Conservation (phyloP, 2,797 vertebrate genomes). For the Gymnoscopelus microlampas region DNA sequence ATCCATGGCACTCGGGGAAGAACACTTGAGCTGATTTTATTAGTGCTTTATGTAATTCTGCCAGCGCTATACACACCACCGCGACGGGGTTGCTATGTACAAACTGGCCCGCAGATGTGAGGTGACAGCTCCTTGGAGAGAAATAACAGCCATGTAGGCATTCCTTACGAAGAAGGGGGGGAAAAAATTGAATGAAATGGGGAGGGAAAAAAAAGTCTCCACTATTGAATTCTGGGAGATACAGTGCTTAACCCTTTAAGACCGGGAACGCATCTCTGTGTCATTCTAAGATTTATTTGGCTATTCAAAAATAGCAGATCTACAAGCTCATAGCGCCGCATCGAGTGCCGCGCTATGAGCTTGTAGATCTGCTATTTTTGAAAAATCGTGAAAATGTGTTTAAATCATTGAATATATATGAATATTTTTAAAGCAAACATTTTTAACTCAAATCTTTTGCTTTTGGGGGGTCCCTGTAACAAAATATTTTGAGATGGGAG, state of each 20-base stretch:
- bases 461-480: no score
- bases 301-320: no score
- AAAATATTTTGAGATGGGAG: no score
- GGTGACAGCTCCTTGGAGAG: constrained; percentile 86
- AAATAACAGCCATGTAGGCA: constrained; percentile 81
- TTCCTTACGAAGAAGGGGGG: constrained; percentile 70
- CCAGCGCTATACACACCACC: constrained; percentile 81
- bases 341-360: no score
- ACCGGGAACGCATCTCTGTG: no score
- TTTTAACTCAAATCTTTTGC: no score
- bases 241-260: constrained; percentile 20
- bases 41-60: constrained; percentile 90
- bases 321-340: no score
- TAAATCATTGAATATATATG: no score
- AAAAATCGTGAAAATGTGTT: no score
- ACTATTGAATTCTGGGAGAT: constrained; percentile 23
- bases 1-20: constrained; percentile 85
- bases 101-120: constrained; percentile 90
- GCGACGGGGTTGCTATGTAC: constrained; percentile 78
- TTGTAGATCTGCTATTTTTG: no score
- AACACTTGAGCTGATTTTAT: constrained; percentile 92
- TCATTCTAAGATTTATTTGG: no score
- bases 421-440: no score
- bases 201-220: constrained; percentile 48
- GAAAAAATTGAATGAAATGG: constrained; percentile 32